phyloP scores from a whole-genome alignment of 2,888 invertebrate species.

The Diachrysia chrysitis region DNA sequence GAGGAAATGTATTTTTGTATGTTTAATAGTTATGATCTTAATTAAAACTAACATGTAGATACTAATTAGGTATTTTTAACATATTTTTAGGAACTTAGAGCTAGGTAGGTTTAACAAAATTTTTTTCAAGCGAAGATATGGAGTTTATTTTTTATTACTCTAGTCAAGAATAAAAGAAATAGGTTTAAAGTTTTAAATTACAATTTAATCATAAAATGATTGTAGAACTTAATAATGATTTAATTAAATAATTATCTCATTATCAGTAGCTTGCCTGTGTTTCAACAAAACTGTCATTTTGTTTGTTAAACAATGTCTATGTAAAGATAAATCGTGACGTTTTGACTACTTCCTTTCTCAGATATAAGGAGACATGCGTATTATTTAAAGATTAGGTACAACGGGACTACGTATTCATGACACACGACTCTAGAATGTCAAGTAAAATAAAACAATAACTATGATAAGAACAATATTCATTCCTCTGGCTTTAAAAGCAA shows the following conservation, averaged over 20 bases:
- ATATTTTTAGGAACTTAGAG: slow-evolving; percentile 32
- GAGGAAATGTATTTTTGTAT: slow-evolving; percentile 43
- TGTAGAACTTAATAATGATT: neutral
- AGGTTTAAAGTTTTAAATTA: neutral
- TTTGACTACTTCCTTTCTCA: slow-evolving; percentile 20
- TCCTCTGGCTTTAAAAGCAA: slow-evolving; percentile 55
- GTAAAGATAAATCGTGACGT: slow-evolving; percentile 23
- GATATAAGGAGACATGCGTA: slow-evolving; percentile 19
- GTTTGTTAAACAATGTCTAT: slow-evolving; percentile 17
- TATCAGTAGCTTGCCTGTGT: slow-evolving; percentile 18
- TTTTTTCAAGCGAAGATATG: neutral
- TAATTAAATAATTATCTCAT: slow-evolving; percentile 15
- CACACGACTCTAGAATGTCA: slow-evolving; percentile 12
- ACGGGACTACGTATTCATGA: slow-evolving; percentile 12
- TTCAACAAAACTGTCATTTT: slow-evolving; percentile 12
- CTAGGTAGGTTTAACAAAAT: slow-evolving; percentile 12
- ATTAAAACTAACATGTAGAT: slow-evolving; percentile 31
- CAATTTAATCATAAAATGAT: neutral
- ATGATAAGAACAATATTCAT: slow-evolving; percentile 35
- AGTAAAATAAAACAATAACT: slow-evolving; percentile 15
- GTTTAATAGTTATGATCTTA: slow-evolving; percentile 27
- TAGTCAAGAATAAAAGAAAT: neutral
- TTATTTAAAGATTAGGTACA: slow-evolving; percentile 22
- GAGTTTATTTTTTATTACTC: neutral
- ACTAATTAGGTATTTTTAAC: slow-evolving; percentile 7